Evolutionary conservation across 2,888 invertebrate species (phyloP), one percentile per base, ranked within the genome.

Genomic region (Pachycephus smyrnensis): DNA sequence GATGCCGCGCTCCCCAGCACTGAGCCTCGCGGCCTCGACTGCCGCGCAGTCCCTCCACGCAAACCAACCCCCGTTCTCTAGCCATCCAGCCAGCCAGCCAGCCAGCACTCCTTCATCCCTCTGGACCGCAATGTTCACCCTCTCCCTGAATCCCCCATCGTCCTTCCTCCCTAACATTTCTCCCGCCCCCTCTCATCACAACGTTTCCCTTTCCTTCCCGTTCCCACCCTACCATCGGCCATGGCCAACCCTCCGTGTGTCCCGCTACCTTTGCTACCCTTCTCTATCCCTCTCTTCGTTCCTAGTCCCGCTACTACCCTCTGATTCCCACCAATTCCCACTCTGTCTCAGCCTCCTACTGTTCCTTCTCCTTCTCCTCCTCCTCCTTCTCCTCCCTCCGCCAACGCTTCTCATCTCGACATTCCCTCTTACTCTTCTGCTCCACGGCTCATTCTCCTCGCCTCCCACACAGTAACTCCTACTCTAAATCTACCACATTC

Each of bases 21-120:
- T 90, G 89, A 88, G 92, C 90, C 93, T 86, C 92, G 87, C 73
- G 82, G 89, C 88, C 90, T 90, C 80, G 93, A 92, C 84, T 78
- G 92, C 88, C 88, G 90, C 91, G 91, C 89, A 90, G 86, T 87
- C 86, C 86, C 87, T 87, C 89, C 87, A 89, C 90, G 90, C 90
- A 90, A 89, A 88, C 89, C 92, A 90, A 85, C 92, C 87, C 76
- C 75, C 74, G 73, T 82, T 85, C 87, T 87, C 81, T 82, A 80
- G 71, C 82, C 85, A 78, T 80, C 79, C 80, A 75, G 79, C 83
- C 74, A 40, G 73, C 68, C 82, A 75, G 73, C 76, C 68, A 75
- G 77, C 77, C 35, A 79, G 82, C 80, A 79, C 84, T 85, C 81
- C 84, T 84, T 86, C 87, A 81, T 87, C 88, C 86, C 86, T 84